Base-by-base conservation (phyloP, 2,113 vertebrate species). In the Podiceps cristatus region DNA sequence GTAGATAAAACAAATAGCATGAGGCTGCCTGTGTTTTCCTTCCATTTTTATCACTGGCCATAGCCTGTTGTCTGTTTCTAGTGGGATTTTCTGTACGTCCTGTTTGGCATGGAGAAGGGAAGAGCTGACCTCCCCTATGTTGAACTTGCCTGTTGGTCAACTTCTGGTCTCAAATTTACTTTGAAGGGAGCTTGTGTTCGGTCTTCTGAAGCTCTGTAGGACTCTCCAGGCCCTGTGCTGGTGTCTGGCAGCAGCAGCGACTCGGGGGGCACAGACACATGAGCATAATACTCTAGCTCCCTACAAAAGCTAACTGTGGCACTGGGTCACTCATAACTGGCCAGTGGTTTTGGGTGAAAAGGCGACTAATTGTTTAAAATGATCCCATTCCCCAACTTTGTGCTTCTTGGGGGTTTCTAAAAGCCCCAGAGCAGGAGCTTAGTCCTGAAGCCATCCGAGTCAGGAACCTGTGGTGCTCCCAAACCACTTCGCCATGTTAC, bases 91-190 rank as follows among this genome's bases (percentile, higher is more conserved):
- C 55, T 92, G 1, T 66, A 68, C 62, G 18, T 66, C 19, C 8
- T 60, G 6, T 73, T 88, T 81, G 62, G 27, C 60, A 35, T 11
- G 17, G 24, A 42, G 59, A 66, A 77, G 16, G 10, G 17, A 75
- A 74, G 11, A 76, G 9, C 10, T 92, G 50, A 64, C 47, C 14
- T 85, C 28, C 14, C 45, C 14, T 31, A 8, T n/a, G 22, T 27
- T 72, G 23, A 59, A 56, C 49, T 72, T 92, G 59, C 17, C 40
- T 52, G 4, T 80, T 86, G 18, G 7, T 50, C 13, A 3, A 77
- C n/a, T 69, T 79, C 62, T 66, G 18, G 13, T 68, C 59, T 96
- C 82, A 59, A 45, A 58, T 74, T 64, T 93, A 37, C 37, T 88
- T 89, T 25, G 8, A 90, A 77, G n/a, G 33, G 7, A 44, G 16